Conservation (phyloP, 2,113 vertebrate species). For the Callipepla californica region DNA sequence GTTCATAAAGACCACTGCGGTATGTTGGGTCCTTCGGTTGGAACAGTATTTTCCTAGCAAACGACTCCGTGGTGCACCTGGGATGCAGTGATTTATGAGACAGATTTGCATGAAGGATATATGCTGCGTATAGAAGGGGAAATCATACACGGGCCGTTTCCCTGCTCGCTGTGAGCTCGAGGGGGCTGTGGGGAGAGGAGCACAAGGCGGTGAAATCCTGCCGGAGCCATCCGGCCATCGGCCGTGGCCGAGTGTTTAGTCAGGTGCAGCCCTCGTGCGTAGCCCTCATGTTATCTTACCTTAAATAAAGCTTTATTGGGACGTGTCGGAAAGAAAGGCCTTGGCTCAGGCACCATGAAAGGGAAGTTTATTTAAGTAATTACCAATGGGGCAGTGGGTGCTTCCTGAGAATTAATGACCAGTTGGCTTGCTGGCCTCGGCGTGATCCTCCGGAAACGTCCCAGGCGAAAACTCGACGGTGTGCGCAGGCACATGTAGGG, state of each 20-base stretch:
- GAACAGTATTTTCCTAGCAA: constrained; percentile 36
- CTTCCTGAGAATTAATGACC: constrained; percentile 28
- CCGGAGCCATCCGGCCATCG: not conserved
- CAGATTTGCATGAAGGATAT: constrained; percentile 23
- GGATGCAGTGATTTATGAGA: constrained; percentile 44
- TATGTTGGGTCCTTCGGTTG: not conserved
- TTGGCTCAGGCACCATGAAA: not conserved
- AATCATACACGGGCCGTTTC: not conserved
- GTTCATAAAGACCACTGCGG: not conserved
- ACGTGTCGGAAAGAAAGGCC: not conserved
- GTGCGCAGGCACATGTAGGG: fast-evolving
- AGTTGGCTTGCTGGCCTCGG: not conserved
- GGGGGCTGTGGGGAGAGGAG: not conserved
- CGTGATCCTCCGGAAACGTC: not conserved
- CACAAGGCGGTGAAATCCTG: not conserved
- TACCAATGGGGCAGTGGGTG: constrained; percentile 5
- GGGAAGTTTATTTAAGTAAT: constrained; percentile 63
- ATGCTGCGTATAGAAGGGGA: not conserved
- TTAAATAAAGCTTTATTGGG: constrained; percentile 8
- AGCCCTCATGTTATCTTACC: constrained; percentile 26
- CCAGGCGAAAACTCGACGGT: fast-evolving
- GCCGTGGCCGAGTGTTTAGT: not conserved
- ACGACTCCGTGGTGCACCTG: not conserved
- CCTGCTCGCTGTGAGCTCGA: not conserved
- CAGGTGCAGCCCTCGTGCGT: constrained; percentile 37